Evolutionary conservation across 2,797 vertebrate species (phyloP).

Genomic region (Liparis tanakae): DNA sequence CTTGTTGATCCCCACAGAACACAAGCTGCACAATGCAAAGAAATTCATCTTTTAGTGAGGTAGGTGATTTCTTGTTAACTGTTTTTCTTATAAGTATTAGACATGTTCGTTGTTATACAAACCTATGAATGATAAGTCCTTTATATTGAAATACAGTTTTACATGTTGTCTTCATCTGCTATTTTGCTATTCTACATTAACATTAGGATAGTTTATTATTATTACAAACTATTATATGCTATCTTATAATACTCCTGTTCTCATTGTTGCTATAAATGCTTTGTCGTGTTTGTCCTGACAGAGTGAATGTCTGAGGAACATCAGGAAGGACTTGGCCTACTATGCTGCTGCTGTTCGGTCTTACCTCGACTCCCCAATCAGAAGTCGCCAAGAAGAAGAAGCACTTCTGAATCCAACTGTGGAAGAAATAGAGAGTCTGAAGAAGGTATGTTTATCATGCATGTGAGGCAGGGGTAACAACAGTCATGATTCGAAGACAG

Average conservation of each 20-base stretch:
- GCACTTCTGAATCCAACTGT: conserved; percentile 43
- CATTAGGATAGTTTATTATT: neutral
- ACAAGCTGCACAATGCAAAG: conserved; percentile 72
- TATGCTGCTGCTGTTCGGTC: conserved; percentile 70
- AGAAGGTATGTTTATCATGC: conserved; percentile 52
- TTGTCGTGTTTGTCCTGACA: conserved; percentile 56
- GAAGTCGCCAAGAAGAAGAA: neutral
- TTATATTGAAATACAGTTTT: neutral
- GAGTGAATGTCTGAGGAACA: conserved; percentile 85
- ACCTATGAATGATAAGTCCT: neutral
- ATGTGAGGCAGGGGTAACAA: neutral
- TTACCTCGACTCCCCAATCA: conserved; percentile 45
- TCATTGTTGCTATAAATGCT: neutral
- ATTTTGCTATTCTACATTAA: neutral
- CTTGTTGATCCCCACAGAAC: conserved; percentile 69
- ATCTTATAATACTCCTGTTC: neutral
- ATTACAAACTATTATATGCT: neutral
- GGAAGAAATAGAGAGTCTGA: conserved; percentile 49
- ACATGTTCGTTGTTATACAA: neutral
- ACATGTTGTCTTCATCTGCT: neutral
- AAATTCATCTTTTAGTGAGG: conserved; percentile 77
- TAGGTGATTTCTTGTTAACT: conserved; percentile 56
- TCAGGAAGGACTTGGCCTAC: conserved; percentile 83
- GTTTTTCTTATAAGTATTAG: neutral
- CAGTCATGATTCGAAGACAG: conserved; percentile 8